phyloP scores from a whole-genome alignment of 2,888 invertebrate genomes.

The Parascotia fuliginaria region DNA sequence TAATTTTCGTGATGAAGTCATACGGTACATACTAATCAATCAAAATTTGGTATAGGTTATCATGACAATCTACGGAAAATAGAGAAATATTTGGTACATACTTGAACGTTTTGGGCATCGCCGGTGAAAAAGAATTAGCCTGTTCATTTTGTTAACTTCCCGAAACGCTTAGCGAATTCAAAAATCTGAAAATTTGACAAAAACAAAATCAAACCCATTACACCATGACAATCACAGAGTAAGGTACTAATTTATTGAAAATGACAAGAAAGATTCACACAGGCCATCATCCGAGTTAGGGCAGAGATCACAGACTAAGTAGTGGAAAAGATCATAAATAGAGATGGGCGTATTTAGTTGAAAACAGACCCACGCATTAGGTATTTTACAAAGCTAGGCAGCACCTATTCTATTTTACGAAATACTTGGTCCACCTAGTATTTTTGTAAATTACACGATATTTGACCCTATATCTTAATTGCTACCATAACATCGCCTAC shows the following conservation, averaged over 20 bases:
- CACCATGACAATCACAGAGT: slow-evolving; percentile 69
- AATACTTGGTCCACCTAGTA: too few relatives aligned
- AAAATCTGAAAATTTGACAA: slow-evolving; percentile 67
- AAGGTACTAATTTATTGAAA: too few relatives aligned
- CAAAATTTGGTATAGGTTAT: slow-evolving; percentile 62
- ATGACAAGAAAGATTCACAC: too few relatives aligned
- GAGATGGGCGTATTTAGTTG: too few relatives aligned
- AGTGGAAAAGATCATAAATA: too few relatives aligned
- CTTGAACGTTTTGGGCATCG: slow-evolving; percentile 75
- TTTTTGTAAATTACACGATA: too few relatives aligned
- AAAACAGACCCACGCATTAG: too few relatives aligned
- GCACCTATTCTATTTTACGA: too few relatives aligned
- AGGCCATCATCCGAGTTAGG: too few relatives aligned
- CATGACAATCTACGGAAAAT: slow-evolving; percentile 23
- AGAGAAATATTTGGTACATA: slow-evolving; percentile 54
- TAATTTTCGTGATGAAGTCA: slow-evolving; percentile 52
- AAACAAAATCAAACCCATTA: slow-evolving; percentile 79
- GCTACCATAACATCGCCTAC: too few relatives aligned
- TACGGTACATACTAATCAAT: slow-evolving; percentile 62
- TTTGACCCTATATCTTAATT: too few relatives aligned
- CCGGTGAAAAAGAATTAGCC: slow-evolving; percentile 71
- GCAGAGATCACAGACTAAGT: background rate
- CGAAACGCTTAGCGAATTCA: slow-evolving; percentile 45
- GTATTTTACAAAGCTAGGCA: too few relatives aligned
- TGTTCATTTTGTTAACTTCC: slow-evolving; percentile 68